Percentiles rank a stretch among this genome's conserved stretches.
phyloP scores from a whole-genome alignment of 2,113 vertebrate genomes.

The Hippolais icterina region DNA sequence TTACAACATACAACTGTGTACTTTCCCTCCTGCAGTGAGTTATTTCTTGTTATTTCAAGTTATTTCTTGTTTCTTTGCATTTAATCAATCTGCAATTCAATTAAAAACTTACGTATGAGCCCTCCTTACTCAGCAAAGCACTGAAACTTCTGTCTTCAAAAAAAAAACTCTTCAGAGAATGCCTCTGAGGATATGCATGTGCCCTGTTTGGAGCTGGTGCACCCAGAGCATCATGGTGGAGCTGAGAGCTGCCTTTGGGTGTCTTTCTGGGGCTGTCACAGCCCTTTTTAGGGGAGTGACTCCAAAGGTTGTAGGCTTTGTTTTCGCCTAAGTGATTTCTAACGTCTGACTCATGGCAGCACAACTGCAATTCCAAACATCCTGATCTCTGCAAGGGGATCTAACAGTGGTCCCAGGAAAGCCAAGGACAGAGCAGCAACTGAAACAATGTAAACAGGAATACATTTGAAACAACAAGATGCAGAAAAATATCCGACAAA shows the following conservation, averaged over 20 bases:
- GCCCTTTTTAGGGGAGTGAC: neutral
- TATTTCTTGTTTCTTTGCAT: conserved; percentile 5
- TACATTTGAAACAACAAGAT: conserved; percentile 36
- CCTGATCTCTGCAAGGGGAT: neutral
- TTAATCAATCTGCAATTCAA: neutral
- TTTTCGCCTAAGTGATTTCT: conserved; percentile 1
- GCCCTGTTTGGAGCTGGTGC: neutral
- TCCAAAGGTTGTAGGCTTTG: neutral
- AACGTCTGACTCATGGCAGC: conserved; percentile 22
- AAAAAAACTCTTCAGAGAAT: neutral
- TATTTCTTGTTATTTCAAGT: neutral
- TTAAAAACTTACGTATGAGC: accelerated
- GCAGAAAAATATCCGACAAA: conserved; percentile 14
- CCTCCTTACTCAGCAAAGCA: neutral
- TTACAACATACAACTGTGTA: neutral
- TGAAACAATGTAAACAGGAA: conserved; percentile 44
- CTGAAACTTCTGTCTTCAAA: neutral
- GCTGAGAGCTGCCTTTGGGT: neutral
- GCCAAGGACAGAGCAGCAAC: conserved; percentile 39
- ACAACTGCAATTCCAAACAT: conserved; percentile 61
- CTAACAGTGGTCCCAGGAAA: conserved; percentile 14
- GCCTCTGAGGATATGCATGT: neutral
- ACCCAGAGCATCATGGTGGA: accelerated
- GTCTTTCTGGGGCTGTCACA: neutral
- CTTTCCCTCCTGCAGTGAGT: neutral